These are phyloP conservation scores for Loris lydekkerianus DNA, from an alignment of 2,797 vertebrate species.

Conservation along the genomic window DNA sequence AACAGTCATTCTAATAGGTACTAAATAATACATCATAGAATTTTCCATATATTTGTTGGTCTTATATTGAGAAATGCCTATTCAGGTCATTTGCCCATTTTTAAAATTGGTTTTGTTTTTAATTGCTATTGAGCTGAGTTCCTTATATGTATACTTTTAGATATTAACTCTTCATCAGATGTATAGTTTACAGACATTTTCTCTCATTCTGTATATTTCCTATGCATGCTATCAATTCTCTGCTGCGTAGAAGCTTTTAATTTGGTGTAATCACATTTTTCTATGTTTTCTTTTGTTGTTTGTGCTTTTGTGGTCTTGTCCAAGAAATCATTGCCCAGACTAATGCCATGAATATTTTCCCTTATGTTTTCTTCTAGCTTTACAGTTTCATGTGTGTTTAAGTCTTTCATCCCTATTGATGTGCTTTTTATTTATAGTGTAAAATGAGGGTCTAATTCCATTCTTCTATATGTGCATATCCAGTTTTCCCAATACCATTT, in stretches of 20 bases:
- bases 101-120: neutral
- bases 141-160: neutral
- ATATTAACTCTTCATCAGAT: neutral
- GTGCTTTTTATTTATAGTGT: neutral
- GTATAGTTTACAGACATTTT: neutral
- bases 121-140: neutral
- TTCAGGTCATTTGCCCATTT: neutral
- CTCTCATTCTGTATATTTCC: neutral
- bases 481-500: too few relatives aligned
- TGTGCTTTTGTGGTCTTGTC: too few relatives aligned
- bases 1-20: neutral
- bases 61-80: neutral
- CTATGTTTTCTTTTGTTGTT: neutral
- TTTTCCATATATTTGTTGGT: neutral
- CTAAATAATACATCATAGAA: neutral
- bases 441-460: neutral
- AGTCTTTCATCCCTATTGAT: neutral
- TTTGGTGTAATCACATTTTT: neutral
- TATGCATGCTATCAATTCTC: neutral
- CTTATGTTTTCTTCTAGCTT: neutral
- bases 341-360: neutral
- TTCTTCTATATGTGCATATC: neutral
- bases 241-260: neutral
- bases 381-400: neutral
- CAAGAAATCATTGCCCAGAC: too few relatives aligned